Conservation (phyloP, 2,797 vertebrate genomes). For the Enoplosus armatus region DNA sequence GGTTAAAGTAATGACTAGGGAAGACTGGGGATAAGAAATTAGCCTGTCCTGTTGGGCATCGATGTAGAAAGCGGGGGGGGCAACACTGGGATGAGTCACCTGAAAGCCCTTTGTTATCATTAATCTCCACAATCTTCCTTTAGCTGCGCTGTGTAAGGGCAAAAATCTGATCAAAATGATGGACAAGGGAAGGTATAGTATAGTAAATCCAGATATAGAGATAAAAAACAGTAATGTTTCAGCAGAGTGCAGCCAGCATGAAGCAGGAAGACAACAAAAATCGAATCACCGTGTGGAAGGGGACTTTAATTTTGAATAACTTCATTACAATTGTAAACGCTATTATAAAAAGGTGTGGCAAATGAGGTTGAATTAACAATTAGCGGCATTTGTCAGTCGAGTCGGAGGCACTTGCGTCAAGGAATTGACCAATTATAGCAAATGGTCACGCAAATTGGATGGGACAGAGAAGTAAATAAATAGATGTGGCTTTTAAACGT, state of each 20-base stretch:
- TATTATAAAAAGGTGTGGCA: conserved; percentile 28
- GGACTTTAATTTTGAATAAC: conserved; percentile 37
- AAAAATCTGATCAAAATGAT: conserved; percentile 14
- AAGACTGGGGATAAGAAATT: conserved; percentile 40
- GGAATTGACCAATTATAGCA: conserved; percentile 29
- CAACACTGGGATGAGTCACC: conserved; percentile 55
- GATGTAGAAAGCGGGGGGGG: conserved; percentile 15
- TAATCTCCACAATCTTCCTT: conserved; percentile 15
- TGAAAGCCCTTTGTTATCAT: conserved; percentile 3
- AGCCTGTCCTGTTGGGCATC: conserved; percentile 28
- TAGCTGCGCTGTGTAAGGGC: background rate
- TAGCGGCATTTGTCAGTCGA: conserved; percentile 27
- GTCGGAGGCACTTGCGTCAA: conserved; percentile 27
- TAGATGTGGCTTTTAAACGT: too few species aligned
- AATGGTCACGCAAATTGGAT: conserved; percentile 8
- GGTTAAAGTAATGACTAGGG: conserved; percentile 23
- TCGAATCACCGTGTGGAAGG: conserved; percentile 8
- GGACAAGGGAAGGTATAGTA: background rate
- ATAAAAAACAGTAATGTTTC: background rate
- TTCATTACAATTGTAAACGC: conserved; percentile 31
- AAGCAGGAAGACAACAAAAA: background rate
- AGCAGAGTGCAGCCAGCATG: background rate
- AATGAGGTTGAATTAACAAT: conserved; percentile 35
- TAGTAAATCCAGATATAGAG: too few species aligned
- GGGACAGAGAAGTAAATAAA: too few species aligned